Base-by-base conservation (phyloP, 1,140 invertebrate species). In the Leptopilina boulardi region DNA sequence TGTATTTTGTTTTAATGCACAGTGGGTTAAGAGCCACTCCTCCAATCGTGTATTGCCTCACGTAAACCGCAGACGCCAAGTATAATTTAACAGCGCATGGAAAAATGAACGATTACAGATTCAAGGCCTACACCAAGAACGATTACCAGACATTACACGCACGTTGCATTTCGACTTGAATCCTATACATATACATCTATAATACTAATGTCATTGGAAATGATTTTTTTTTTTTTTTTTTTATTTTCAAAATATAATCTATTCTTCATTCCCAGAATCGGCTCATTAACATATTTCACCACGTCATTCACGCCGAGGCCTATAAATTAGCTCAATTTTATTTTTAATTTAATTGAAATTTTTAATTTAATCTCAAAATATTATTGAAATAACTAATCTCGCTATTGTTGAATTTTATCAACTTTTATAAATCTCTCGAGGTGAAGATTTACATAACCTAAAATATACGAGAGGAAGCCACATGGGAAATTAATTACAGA, bases 41-140 rank as follows among this genome's bases (percentile, higher is more conserved):
- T 21, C 75, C 51, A 47, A 21, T 9, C 18, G 4, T 73, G 75
- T 77, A 19, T 59, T 70, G 51, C 34, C 70, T 66, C 70, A 42
- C 41, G 56, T 51, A 56, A 15, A 42, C 70, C 44, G 44, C 76
- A 77, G 26, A 54, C 76, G 79, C 78, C n/a, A 76, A 76, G 76
- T 70, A 81, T 80, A 85, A 80, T 81, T 82, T 77, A 80, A 77
- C 76, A 75, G 74, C 70, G 59, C 34, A 77, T 76, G 79, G 80
- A 86, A 86, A 85, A 85, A 86, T 84, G 77, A 82, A 59, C 80
- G 78, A 86, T 87, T 86, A 85, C 79, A 59, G 77, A 85, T 86
- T 86, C 86, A 86, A 86, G 86, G 85, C 80, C 79, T 82, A 81
- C 82, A 80, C 78, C 78, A 66, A 80, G 80, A 83, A 75, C 80